Evolutionary conservation across 2,113 vertebrate genomes (phyloP), one percentile per base, ranked within the genome.

Genomic region (Promerops cafer): DNA sequence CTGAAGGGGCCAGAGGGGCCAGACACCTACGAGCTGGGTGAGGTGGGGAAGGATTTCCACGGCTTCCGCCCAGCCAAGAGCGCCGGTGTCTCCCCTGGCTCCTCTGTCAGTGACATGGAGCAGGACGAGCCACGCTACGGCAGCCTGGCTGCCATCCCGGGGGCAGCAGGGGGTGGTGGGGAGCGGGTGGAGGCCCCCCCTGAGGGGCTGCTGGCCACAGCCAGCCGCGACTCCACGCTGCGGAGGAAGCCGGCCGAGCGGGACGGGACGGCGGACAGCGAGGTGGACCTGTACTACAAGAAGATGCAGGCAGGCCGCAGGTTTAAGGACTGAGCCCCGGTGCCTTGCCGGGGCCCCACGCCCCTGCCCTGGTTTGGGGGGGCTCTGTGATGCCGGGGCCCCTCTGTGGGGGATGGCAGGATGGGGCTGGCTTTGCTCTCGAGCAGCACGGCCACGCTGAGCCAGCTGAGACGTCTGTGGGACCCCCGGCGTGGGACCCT

Each of bases 271-370:
- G 98, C 63, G 8, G 81, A 98, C 69, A 92, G 78, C 0, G 98
- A 99, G 33, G 98, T 98, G 1, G 99, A 99, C 22, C 97, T 97
- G 93, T 99, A 98, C 93, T 99, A 98, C 72, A 98, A 98, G 96
- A 99, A 99, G 83, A 95, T 99, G 94, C 99, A 99, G 40, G 97
- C 96, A 1, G 92, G 97, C 11, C 94, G 98, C 7, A 95, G 99
- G 56, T 98, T 98, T 87, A 99, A 98, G 94, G 99, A 99, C 63
- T 99, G 93, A 97, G 45, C 24, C 23, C 59, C 1, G 0, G 3
- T 42, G 61, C 87, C 45, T 86, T 20, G 63, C 53, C 1, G 2
- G 7, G 9, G 81, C 14, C 39, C 31, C 19, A 2, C 1, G 6
- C 5, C 37, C 57, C 64, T 37, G 60, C 44, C 44, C 52, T 6